These are phyloP conservation scores for Glaucomys volans DNA, from an alignment of 2,113 vertebrate genomes.

Conservation along the genomic window DNA sequence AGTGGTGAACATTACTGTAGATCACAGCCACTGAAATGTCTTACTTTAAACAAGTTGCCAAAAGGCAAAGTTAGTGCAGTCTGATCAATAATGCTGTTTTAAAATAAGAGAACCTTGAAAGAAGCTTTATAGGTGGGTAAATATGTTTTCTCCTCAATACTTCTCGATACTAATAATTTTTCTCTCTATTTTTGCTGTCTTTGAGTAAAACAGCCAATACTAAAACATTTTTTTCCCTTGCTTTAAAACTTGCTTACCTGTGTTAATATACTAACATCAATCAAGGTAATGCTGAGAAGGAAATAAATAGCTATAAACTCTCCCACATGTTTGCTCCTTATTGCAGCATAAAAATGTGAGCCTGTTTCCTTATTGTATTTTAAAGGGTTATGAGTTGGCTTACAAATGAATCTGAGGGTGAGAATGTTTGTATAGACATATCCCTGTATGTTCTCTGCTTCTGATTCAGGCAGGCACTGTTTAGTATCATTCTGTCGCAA, in stretches of 20 bases:
- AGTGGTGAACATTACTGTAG: constrained; percentile 46
- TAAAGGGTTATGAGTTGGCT: neutral
- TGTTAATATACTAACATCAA: constrained; percentile 52
- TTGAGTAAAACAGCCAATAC: constrained; percentile 46
- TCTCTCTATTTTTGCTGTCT: neutral
- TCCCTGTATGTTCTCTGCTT: neutral
- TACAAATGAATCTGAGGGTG: constrained; percentile 17
- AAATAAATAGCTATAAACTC: constrained; percentile 28
- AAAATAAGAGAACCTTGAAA: neutral
- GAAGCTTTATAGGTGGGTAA: neutral
- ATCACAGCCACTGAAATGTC: constrained; percentile 26
- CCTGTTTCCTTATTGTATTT: neutral
- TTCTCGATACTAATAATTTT: constrained; percentile 48
- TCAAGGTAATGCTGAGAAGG: constrained; percentile 34
- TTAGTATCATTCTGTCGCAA: neutral
- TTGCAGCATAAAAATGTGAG: neutral
- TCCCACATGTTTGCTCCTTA: constrained; percentile 15
- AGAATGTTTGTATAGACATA: neutral
- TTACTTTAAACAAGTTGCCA: constrained; percentile 60
- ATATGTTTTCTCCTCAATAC: constrained; percentile 45
- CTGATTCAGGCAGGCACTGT: neutral
- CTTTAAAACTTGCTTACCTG: constrained; percentile 62
- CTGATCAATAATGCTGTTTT: neutral
- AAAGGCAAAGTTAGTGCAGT: constrained; percentile 55
- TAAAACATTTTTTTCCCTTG: constrained; percentile 41